phyloP scores from a whole-genome alignment of 1,140 invertebrate genomes.

The Listronotus bonariensis region DNA sequence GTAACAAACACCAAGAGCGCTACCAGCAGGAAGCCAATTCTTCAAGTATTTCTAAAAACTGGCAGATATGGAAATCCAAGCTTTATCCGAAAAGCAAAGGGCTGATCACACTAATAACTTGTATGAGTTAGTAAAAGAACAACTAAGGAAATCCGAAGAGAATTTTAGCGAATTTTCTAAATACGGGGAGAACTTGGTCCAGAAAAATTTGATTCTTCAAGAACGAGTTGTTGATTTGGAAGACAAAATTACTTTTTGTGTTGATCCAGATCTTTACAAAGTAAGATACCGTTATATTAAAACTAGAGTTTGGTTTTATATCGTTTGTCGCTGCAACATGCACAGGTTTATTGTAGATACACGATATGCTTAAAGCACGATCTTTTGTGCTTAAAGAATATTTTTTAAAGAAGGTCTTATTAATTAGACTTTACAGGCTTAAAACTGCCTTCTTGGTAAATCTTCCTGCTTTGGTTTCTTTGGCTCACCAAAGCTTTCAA shows the following conservation, averaged over 20 bases:
- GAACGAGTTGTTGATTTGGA: conserved; percentile 52
- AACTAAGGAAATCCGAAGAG: conserved; percentile 55
- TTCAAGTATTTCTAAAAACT: too few species aligned
- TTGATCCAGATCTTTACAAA: conserved; percentile 40
- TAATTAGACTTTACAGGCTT: too few species aligned
- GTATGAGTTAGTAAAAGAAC: conserved; percentile 56
- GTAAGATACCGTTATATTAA: neutral
- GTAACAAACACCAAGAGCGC: too few species aligned
- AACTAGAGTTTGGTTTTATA: neutral
- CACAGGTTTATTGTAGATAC: too few species aligned
- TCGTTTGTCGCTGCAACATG: too few species aligned
- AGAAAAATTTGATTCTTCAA: conserved; percentile 55
- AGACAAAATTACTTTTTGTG: conserved; percentile 40
- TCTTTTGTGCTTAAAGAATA: too few species aligned
- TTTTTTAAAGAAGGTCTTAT: too few species aligned
- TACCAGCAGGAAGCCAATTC: too few species aligned
- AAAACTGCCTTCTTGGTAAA: too few species aligned
- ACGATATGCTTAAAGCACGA: too few species aligned
- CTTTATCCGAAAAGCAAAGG: conserved; percentile 54
- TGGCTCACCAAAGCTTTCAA: too few species aligned
- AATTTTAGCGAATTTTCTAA: conserved; percentile 48
- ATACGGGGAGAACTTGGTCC: conserved; percentile 54
- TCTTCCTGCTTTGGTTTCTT: too few species aligned
- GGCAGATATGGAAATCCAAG: conserved; percentile 41
- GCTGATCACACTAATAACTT: conserved; percentile 55